Evolutionary conservation across 2,113 vertebrate species (phyloP), one percentile per base, ranked within the genome.

Genomic region (Abramis brama): DNA sequence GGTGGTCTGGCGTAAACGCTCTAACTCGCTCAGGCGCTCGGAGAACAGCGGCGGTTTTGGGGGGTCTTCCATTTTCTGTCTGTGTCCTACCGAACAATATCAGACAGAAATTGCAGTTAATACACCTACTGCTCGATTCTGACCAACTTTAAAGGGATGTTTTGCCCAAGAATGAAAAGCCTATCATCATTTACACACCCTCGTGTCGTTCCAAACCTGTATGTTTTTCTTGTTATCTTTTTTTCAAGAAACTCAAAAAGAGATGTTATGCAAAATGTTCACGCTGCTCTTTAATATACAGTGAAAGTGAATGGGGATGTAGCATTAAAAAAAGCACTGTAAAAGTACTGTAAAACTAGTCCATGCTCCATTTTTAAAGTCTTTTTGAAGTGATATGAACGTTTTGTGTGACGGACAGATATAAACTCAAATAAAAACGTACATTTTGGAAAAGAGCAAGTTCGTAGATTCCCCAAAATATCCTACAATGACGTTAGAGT

Each of bases 21-120:
- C 96, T 95, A 97, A 96, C 94, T 97, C 96, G 95, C 96, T 97
- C 95, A 97, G 96, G 90, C 96, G 95, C 91, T 97, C 96, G 92
- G 96, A 96, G 94, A 97, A 97, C 95, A 97, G 95, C 94, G 96
- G 96, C 93, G 96, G 94, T 94, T 97, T 97, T 93, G 96, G 96
- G 19, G 89, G 87, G 94, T 97, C 97, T 94, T 97, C 97, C 95
- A 97, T 95, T 95, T 97, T 97, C 95, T 97, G 97, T 95, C 96
- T 97, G 95, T 97, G 97, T 94, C 96, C 97, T 97, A 52, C 36
- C 79, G 83, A 52, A 95, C 94, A 94, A 95, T 50, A 95, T 86
- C 3, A 85, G 36, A 82, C 27, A 89, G 45, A 11, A 39, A 77
- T 87, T 59, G 86, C 68, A 68, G 36, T 81, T 64, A 81, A 81